phyloP scores from a whole-genome alignment of 2,113 vertebrate genomes.

The Pleuronectes platessa region DNA sequence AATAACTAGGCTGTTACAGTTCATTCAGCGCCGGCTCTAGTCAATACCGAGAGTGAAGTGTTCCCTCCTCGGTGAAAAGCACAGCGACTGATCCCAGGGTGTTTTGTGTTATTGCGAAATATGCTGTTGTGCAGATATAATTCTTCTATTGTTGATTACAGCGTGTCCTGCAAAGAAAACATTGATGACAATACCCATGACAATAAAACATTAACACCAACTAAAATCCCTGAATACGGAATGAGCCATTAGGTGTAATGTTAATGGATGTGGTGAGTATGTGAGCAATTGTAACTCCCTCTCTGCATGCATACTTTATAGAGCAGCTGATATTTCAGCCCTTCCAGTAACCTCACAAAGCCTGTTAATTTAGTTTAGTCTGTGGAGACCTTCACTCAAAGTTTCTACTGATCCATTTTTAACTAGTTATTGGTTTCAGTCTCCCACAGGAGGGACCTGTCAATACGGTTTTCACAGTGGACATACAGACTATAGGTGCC shows the following conservation, averaged over 20 bases:
- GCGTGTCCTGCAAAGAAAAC: not conserved
- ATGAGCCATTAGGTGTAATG: slow-evolving; percentile 20
- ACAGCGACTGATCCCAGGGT: not conserved
- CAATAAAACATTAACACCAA: slow-evolving; percentile 25
- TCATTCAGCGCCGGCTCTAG: slow-evolving; percentile 70
- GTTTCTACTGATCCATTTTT: slow-evolving; percentile 57
- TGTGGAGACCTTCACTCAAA: slow-evolving; percentile 45
- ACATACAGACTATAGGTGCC: not conserved
- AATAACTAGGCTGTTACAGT: slow-evolving; percentile 86
- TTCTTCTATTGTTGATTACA: not conserved
- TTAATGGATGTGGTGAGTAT: slow-evolving; percentile 8
- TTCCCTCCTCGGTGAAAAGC: slow-evolving; percentile 35
- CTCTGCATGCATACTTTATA: slow-evolving; percentile 27
- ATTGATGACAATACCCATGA: not conserved
- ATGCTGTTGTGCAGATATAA: not conserved
- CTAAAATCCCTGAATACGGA: slow-evolving; percentile 17
- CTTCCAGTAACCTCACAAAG: slow-evolving; percentile 42
- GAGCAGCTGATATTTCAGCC: slow-evolving; percentile 18
- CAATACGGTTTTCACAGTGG: slow-evolving; percentile 22
- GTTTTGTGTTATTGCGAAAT: slow-evolving; percentile 37
- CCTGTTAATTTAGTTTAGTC: slow-evolving; percentile 44
- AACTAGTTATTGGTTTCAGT: slow-evolving; percentile 59
- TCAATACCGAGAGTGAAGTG: slow-evolving; percentile 64
- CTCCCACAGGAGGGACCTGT: slow-evolving; percentile 28
- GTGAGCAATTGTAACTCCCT: not conserved